Conservation (phyloP, 2,113 vertebrate species). For the Erythrolamprus reginae region DNA sequence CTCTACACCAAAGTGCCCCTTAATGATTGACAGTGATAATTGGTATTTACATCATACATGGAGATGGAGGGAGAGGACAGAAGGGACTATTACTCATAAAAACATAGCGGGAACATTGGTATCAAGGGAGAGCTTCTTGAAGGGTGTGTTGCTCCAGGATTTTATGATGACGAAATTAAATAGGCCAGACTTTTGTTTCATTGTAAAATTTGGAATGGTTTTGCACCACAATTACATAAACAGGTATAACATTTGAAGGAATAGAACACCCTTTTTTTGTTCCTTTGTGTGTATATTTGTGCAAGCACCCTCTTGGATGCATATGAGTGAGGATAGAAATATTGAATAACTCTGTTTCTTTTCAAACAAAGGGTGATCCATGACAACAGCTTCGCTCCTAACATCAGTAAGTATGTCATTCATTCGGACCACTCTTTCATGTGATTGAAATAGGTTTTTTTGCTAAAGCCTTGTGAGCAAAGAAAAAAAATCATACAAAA, state of each 20-base stretch:
- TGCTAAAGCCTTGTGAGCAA: not conserved
- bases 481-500: not conserved
- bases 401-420: not conserved
- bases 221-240: not conserved
- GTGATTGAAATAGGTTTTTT: not conserved
- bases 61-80: not conserved
- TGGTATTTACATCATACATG: not conserved
- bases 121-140: conserved; percentile 13
- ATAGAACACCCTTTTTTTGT: not conserved
- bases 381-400: not conserved
- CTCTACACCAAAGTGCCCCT: not conserved
- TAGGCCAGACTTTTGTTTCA: not conserved
- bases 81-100: not conserved
- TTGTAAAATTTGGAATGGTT: not conserved
- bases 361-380: not conserved
- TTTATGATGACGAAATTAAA: not conserved
- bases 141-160: not conserved
- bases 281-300: not conserved
- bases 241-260: not conserved
- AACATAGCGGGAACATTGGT: not conserved
- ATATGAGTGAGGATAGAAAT: not conserved
- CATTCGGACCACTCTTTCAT: not conserved
- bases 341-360: not conserved
- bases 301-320: not conserved
- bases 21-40: conserved; percentile 5